Evolutionary conservation across 2,113 vertebrate genomes (phyloP).

Genomic region (Megaceryle torquata): DNA sequence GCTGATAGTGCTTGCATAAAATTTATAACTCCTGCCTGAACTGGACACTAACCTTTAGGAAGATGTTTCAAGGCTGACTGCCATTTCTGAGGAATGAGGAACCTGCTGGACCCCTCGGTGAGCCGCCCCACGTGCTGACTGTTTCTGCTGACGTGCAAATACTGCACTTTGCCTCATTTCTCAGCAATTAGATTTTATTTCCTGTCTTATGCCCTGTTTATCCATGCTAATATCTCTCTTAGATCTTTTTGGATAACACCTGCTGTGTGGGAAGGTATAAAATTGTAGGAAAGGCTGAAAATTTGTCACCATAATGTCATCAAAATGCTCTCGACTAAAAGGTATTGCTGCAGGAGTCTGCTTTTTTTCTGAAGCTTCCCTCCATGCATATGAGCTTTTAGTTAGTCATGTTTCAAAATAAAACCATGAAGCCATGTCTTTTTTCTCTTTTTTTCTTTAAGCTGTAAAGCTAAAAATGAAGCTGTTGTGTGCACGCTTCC

Average conservation of each 20-base stretch:
- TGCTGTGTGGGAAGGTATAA: slow-evolving; percentile 33
- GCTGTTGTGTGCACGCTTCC: background rate
- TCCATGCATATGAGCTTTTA: background rate
- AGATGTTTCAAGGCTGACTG: background rate
- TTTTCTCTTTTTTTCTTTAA: background rate
- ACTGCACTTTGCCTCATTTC: background rate
- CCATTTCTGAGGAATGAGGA: background rate
- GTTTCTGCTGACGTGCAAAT: background rate
- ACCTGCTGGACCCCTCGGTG: background rate
- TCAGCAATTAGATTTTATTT: slow-evolving; percentile 39
- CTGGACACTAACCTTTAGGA: background rate
- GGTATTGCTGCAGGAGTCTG: slow-evolving; percentile 18
- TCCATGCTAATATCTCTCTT: background rate
- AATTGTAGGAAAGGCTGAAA: slow-evolving; percentile 4
- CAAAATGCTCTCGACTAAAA: background rate
- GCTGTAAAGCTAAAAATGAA: slow-evolving; percentile 12
- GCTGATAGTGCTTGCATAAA: background rate
- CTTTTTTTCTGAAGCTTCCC: background rate
- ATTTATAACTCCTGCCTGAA: background rate
- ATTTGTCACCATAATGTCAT: background rate
- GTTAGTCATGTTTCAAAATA: slow-evolving; percentile 5
- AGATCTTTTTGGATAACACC: slow-evolving; percentile 1
- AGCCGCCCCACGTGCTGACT: background rate
- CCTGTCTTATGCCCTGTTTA: background rate
- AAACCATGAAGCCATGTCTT: background rate